Conservation (phyloP, 2,113 vertebrate genomes). For the Seriola rivoliana region DNA sequence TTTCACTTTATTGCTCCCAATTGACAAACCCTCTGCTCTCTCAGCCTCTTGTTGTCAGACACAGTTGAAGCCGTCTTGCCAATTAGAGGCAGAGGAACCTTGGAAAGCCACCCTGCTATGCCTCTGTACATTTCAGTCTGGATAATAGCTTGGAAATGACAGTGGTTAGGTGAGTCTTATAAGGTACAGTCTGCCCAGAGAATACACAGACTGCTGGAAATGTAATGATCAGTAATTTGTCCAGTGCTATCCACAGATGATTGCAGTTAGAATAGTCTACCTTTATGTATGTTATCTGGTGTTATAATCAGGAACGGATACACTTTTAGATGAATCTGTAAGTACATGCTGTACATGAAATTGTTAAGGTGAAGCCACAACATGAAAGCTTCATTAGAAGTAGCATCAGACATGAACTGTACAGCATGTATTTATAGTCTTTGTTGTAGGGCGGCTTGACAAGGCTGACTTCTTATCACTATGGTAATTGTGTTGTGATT, state of each 20-base stretch:
- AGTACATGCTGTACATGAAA: neutral
- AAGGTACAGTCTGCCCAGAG: slow-evolving; percentile 33
- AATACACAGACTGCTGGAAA: slow-evolving; percentile 36
- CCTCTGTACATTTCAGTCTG: slow-evolving; percentile 45
- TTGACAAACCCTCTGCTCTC: slow-evolving; percentile 68
- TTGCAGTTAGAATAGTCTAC: slow-evolving; percentile 15
- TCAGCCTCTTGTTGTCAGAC: slow-evolving; percentile 59
- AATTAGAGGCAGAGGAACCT: slow-evolving; percentile 70
- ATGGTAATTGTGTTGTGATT: neutral
- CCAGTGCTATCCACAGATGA: slow-evolving; percentile 23
- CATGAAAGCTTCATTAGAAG: neutral
- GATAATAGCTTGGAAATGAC: slow-evolving; percentile 59
- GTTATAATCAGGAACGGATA: neutral
- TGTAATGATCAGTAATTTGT: slow-evolving; percentile 60
- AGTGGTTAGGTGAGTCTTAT: slow-evolving; percentile 45
- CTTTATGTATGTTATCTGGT: neutral
- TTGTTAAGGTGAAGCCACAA: neutral
- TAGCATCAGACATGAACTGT: neutral
- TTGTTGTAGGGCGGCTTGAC: neutral
- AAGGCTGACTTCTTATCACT: neutral
- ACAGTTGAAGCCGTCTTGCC: slow-evolving; percentile 55
- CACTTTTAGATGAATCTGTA: neutral
- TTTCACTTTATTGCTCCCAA: slow-evolving; percentile 72
- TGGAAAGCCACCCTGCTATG: slow-evolving; percentile 44
- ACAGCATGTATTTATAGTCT: neutral